Base-by-base conservation (phyloP, 2,113 vertebrate genomes). In the Phrynosoma platyrhinos region DNA sequence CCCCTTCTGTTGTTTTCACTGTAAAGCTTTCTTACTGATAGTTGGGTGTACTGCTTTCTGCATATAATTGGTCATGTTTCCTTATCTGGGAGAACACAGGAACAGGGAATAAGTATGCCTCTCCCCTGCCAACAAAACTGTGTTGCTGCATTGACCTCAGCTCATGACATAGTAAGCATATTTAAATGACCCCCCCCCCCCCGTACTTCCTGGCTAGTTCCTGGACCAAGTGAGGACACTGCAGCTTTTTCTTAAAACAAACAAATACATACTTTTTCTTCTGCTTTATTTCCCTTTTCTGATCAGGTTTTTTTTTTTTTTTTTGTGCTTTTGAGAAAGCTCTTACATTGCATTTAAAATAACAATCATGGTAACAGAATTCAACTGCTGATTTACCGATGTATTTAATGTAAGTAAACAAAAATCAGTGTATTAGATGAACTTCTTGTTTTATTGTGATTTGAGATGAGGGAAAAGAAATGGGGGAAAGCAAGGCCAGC, bases 381-480 rank as follows among this genome's bases (percentile, higher is more conserved):
- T 94, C 92, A 71, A 91, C 92, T 95, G 95, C 96, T 95, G 94
- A 96, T 96, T 96, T 94, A 93, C 93, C 94, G 62, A 88, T 96
- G 96, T 96, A 97, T 97, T 97, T 97, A 97, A 97, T 97, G 96
- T 97, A 97, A 97, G 94, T 96, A 96, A 97, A 97, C 96, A 94
- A 86, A 93, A 55, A 85, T 90, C 93, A 88, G 72, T 93, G 85
- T 94, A 93, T 85, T 95, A 93, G 94, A 95, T 85, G 83, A 79
- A 88, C 78, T 86, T 88, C 78, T 69, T 95, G 87, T 23, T 66
- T 95, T 55, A 58, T 96, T 91, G 42, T 77, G 81, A 88, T 68
- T 83, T 88, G 47, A 88, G 53, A 88, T 66, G 75, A 78, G 25
- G 72, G 1, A 21, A 25, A 75, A 68, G 47, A 47, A 16, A 13